These are phyloP conservation scores for Eonycteris spelaea DNA, from an alignment of 2,113 vertebrate genomes.

Conservation along the genomic window DNA sequence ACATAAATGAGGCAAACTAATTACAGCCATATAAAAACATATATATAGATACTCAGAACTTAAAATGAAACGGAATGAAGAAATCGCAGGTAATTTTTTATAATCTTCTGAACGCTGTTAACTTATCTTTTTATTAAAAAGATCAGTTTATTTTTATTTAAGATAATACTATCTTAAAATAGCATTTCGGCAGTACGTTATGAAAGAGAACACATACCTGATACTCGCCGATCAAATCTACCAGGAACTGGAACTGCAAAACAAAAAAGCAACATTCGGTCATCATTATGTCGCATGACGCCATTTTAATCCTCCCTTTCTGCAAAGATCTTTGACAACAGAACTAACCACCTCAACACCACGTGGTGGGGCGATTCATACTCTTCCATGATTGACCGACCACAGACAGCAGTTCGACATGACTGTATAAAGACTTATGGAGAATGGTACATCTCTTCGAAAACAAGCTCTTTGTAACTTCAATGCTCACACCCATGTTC, in stretches of 20 bases:
- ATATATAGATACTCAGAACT: background rate
- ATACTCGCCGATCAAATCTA: constrained; percentile 95
- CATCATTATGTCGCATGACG: background rate
- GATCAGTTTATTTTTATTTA: constrained; percentile 32
- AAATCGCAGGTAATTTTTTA: constrained; percentile 20
- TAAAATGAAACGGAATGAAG: constrained; percentile 3
- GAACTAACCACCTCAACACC: background rate
- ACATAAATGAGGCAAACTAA: background rate
- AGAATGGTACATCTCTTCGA: background rate
- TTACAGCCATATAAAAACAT: constrained; percentile 21
- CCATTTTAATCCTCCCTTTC: background rate
- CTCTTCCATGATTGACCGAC: background rate
- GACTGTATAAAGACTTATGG: background rate
- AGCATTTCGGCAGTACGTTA: constrained; percentile 4
- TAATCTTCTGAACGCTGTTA: background rate
- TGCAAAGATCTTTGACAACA: background rate
- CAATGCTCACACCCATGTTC: background rate
- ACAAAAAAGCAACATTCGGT: constrained; percentile 58
- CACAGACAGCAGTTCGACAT: background rate
- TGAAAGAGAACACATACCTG: constrained; percentile 86
- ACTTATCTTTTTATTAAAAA: constrained; percentile 25
- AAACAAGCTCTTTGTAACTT: constrained; percentile 7
- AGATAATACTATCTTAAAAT: constrained; percentile 3
- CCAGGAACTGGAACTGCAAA: constrained; percentile 91
- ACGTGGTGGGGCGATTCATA: background rate